Conservation (phyloP, 2,113 vertebrate species). For the Cyprinodon brontotheroides region DNA sequence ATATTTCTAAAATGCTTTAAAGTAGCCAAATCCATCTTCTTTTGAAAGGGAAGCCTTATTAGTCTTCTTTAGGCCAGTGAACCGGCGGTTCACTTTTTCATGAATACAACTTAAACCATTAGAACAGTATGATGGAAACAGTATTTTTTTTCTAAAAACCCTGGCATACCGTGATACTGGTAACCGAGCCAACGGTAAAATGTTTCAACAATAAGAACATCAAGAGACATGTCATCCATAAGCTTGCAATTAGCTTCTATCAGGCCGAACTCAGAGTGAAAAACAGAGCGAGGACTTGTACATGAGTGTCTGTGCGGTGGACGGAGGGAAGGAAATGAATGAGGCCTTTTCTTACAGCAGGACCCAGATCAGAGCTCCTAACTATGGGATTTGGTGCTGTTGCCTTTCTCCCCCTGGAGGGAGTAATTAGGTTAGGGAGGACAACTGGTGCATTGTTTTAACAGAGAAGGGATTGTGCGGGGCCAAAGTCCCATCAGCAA, state of each 20-base stretch:
- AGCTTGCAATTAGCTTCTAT: conserved; percentile 42
- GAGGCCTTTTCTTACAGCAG: conserved; percentile 78
- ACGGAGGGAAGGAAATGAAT: conserved; percentile 71
- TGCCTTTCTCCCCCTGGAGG: conserved; percentile 79
- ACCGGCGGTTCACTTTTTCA: too few relatives aligned
- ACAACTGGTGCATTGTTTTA: conserved; percentile 85
- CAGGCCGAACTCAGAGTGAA: conserved; percentile 17
- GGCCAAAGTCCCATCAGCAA: conserved; percentile 80
- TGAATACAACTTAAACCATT: background rate
- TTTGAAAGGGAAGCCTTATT: background rate
- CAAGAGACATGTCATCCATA: conserved; percentile 35
- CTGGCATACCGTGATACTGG: background rate
- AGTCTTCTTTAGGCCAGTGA: background rate
- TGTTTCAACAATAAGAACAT: conserved; percentile 7
- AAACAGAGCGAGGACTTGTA: conserved; percentile 36
- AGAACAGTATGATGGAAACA: background rate
- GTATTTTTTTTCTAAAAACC: background rate
- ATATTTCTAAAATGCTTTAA: too few relatives aligned
- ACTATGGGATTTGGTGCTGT: conserved; percentile 82
- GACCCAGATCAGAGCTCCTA: conserved; percentile 78
- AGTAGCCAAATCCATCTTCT: too few relatives aligned
- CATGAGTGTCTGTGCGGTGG: conserved; percentile 25
- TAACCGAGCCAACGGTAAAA: conserved; percentile 24
- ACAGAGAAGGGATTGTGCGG: conserved; percentile 84
- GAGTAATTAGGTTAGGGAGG: conserved; percentile 84